Evolutionary conservation across 2,888 invertebrate genomes (phyloP).

Genomic region (Dendrolimus houi): DNA sequence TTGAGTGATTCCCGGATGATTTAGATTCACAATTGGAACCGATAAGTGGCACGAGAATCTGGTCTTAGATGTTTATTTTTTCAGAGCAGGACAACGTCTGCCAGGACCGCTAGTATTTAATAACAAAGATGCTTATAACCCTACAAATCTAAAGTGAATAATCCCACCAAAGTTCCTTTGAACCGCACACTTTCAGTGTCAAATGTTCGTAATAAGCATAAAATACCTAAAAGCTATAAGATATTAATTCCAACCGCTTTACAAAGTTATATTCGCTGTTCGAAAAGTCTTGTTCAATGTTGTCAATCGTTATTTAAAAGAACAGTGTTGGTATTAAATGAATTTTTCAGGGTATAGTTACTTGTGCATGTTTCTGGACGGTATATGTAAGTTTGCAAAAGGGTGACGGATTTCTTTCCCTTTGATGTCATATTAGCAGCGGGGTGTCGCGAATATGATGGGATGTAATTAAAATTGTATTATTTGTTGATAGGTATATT

Average conservation of each 20-base stretch:
- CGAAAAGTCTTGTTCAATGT: too few species aligned
- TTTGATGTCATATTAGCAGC: conserved; percentile 54
- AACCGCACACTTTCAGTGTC: conserved; percentile 57
- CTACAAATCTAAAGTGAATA: conserved; percentile 10
- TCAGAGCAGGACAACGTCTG: too few species aligned
- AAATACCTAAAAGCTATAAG: conserved; percentile 45
- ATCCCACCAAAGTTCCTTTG: conserved; percentile 45
- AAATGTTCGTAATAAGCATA: conserved; percentile 42
- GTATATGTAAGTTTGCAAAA: conserved; percentile 3
- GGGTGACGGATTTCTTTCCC: conserved; percentile 32
- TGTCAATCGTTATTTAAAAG: not conserved
- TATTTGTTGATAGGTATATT: conserved; percentile 1
- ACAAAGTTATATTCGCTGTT: conserved; percentile 12
- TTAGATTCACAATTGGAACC: too few species aligned
- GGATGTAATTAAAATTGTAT: conserved; percentile 37
- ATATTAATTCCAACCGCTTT: conserved; percentile 54
- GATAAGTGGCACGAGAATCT: too few species aligned
- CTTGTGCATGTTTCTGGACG: not conserved
- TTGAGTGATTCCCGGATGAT: too few species aligned
- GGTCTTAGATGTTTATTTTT: too few species aligned
- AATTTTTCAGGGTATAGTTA: not conserved
- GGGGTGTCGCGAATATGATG: conserved; percentile 36
- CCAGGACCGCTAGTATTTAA: too few species aligned
- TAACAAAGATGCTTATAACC: conserved; percentile 14
- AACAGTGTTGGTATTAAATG: not conserved